These are phyloP conservation scores for Macquaria ambigua DNA, from an alignment of 2,113 vertebrate species.

Conservation along the genomic window DNA sequence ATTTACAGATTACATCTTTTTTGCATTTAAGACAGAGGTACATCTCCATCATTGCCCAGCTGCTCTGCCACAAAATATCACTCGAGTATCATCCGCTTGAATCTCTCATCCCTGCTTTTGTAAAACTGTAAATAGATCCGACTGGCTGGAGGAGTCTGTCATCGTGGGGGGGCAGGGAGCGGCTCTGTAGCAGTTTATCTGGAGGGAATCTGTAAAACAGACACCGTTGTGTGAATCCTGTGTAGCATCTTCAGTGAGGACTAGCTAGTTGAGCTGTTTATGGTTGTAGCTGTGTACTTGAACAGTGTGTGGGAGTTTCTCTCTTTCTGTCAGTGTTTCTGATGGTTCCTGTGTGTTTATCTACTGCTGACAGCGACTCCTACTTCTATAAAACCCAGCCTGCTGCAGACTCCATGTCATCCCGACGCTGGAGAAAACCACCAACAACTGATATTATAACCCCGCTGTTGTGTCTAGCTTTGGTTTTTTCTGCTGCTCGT, in stretches of 20 bases:
- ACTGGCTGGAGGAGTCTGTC: constrained; percentile 9
- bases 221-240: constrained; percentile 28
- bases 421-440: constrained; percentile 19
- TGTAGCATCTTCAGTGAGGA: constrained; percentile 63
- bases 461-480: constrained; percentile 54
- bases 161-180: constrained; percentile 8
- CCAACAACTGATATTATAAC: constrained; percentile 23
- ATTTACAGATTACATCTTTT: too few species aligned
- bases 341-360: constrained; percentile 56
- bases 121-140: constrained; percentile 71
- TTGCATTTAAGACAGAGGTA: too few species aligned
- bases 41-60: constrained; percentile 11
- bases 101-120: constrained; percentile 40
- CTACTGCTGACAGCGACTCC: constrained; percentile 27
- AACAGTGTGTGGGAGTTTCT: constrained; percentile 35
- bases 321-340: constrained; percentile 57
- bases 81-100: constrained; percentile 34
- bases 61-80: constrained; percentile 37
- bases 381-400: constrained; percentile 14
- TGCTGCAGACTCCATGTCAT: constrained; percentile 43
- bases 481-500: constrained; percentile 54
- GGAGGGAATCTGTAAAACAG: constrained; percentile 22
- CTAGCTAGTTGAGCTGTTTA: constrained; percentile 58
- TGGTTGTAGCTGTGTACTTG: constrained; percentile 57
- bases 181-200: constrained; percentile 41